A percentile compares a stretch with the other conserved stretches of the same genome.
phyloP scores from a whole-genome alignment of 2,113 vertebrate genomes.

The Chlorodrepanis virens region DNA sequence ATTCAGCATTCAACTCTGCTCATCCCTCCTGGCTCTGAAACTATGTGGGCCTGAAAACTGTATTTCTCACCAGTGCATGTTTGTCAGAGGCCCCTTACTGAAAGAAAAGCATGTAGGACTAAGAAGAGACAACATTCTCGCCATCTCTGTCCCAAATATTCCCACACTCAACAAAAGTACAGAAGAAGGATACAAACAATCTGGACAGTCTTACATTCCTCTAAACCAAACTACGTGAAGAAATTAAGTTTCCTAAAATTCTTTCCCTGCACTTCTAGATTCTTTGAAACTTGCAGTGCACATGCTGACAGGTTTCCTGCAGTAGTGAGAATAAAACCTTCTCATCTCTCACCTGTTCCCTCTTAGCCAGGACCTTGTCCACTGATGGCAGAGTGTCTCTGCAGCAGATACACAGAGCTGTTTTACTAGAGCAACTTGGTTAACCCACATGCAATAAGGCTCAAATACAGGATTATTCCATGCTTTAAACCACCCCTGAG shows the following conservation, averaged over 20 bases:
- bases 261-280: background rate
- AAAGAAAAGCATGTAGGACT: background rate
- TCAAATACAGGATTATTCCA: background rate
- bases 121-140: background rate
- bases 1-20: background rate
- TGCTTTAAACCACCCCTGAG: background rate
- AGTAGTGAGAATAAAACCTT: background rate
- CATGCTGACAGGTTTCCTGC: background rate
- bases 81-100: background rate
- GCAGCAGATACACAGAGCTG: background rate
- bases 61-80: background rate
- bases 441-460: background rate
- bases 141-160: background rate
- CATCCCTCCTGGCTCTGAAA: background rate
- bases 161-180: background rate
- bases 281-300: background rate
- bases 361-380: background rate
- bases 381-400: background rate
- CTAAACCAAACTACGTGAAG: background rate
- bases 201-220: background rate
- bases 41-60: background rate
- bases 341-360: background rate
- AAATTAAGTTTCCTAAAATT: background rate
- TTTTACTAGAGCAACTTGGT: background rate
- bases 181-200: background rate